These are phyloP conservation scores for Tenthredo amoena DNA, from an alignment of 2,888 invertebrate species.

Conservation along the genomic window DNA sequence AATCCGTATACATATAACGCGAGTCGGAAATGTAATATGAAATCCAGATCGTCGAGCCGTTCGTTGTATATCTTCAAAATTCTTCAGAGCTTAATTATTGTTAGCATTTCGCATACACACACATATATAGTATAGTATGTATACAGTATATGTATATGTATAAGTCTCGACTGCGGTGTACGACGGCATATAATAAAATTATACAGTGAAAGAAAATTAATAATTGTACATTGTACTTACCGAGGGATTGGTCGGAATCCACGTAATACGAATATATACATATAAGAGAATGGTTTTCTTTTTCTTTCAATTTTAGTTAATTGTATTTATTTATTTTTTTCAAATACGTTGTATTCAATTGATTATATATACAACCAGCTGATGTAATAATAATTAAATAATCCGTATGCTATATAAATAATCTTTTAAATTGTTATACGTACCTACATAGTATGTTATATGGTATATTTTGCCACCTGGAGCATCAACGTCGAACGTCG, in stretches of 20 bases:
- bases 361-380: no score
- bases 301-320: no score
- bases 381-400: background rate
- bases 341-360: no score
- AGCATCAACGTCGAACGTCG: slow-evolving; percentile 35
- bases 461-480: background rate
- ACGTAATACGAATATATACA: no score
- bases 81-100: slow-evolving; percentile 4
- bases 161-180: background rate
- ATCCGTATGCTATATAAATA: slow-evolving; percentile 3
- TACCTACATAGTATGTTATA: slow-evolving; percentile 61
- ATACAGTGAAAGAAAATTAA: background rate
- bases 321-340: no score
- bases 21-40: background rate
- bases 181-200: background rate
- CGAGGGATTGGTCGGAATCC: background rate
- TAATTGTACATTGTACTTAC: background rate
- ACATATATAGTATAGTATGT: background rate
- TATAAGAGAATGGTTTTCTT: no score
- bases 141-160: background rate
- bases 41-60: background rate
- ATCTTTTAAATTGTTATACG: slow-evolving; percentile 61
- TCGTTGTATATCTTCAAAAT: background rate
- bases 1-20: background rate
- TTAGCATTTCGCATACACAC: background rate